Evolutionary conservation across 2,888 invertebrate genomes (phyloP), one percentile per base, ranked within the genome.

Genomic region (Mimas tiliae): DNA sequence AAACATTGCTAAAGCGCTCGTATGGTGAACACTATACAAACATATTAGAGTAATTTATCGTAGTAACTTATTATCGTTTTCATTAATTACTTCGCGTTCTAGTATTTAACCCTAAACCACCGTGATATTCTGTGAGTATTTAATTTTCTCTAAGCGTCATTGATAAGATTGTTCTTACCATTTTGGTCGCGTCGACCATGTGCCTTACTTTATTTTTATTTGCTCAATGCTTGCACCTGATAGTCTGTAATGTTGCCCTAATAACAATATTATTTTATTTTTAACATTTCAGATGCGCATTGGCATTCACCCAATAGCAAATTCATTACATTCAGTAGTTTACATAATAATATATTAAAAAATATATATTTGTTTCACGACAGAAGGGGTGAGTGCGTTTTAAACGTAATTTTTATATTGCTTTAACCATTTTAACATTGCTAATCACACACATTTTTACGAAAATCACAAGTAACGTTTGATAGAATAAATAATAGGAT

Each of bases 161-260:
- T 70, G 48, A 75, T 70, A 69, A 78, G 65, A 68, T 73, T 72
- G 71, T 71, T 74, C 71, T 74, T 77, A 73, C 76, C 81, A 83
- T 82, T 81, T 81, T 80, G 87, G 88, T 88, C 88, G 72, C 74
- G 72, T 72, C 75, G 86, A 89, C 87, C 86, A 81, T 81, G 90
- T 91, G 90, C 90, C 91, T 93, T 91, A 90, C 84, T 87, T 89
- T 84, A 81, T 75, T 85, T 88, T 91, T 70, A 78, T 89, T 90
- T 90, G 88, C 89, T 90, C 88, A 90, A 89, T 79, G 81, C 85
- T 85, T 82, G 73, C 84, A 81, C 87, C 87, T 88, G 86, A 86
- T 89, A 87, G 88, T 87, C 87, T 86, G 84, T 79, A 80, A 53
- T 66, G 53, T 58, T 65, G 34, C 47, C 34, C 65, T 47, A 50